Evolutionary conservation across 1,140 invertebrate species (phyloP).

Genomic region (Caerostris darwini): DNA sequence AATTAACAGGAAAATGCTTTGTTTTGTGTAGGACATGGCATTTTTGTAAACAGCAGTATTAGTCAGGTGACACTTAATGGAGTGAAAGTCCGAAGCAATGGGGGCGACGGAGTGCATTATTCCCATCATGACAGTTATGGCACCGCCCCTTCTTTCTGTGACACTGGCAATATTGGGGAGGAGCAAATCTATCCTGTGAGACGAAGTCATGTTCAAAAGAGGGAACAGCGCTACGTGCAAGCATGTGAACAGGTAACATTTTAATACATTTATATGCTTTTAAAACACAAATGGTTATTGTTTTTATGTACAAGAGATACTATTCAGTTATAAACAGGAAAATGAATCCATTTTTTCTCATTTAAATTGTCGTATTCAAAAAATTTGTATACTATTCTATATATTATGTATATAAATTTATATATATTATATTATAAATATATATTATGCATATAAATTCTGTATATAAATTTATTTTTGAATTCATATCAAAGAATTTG

Average conservation of each 20-base stretch:
- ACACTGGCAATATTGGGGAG: conserved; percentile 74
- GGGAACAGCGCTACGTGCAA: conserved; percentile 31
- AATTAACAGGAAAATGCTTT: background rate
- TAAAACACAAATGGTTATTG: too few species aligned
- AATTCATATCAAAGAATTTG: too few species aligned
- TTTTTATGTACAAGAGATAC: background rate
- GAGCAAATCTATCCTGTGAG: conserved; percentile 79
- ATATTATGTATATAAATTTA: too few species aligned
- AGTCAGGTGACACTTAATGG: conserved; percentile 85
- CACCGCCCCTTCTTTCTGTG: conserved; percentile 78
- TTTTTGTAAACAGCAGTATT: conserved; percentile 93
- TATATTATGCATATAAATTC: too few species aligned
- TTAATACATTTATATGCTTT: too few species aligned
- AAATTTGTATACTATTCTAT: too few species aligned
- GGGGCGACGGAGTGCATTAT: conserved; percentile 92
- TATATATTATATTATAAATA: too few species aligned
- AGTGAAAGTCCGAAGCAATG: conserved; percentile 90
- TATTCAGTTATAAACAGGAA: background rate
- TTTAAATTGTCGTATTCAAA: background rate
- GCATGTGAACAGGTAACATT: conserved; percentile 69
- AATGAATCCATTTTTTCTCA: background rate
- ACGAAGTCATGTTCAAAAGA: conserved; percentile 78
- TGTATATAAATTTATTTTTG: too few species aligned
- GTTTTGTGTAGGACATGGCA: conserved; percentile 87
- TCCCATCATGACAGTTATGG: conserved; percentile 86